These are phyloP conservation scores for Sceloporus undulatus DNA, from an alignment of 2,113 vertebrate species.

Conservation along the genomic window DNA sequence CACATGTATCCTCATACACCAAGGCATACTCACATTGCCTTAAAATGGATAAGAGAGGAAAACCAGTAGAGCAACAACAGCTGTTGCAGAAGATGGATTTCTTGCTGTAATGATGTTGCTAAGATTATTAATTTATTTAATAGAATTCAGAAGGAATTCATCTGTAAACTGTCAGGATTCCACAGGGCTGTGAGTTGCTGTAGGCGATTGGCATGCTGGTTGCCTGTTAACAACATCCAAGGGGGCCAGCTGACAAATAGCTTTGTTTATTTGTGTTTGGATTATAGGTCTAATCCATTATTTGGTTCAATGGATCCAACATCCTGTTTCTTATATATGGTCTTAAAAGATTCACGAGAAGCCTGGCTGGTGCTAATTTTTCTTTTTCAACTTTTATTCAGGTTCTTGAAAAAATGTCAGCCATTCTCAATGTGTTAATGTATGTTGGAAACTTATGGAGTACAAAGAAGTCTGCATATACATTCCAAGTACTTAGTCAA, in stretches of 20 bases:
- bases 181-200: slow-evolving; percentile 64
- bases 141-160: slow-evolving; percentile 75
- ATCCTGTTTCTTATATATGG: slow-evolving; percentile 43
- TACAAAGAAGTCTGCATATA: not conserved
- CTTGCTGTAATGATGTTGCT: slow-evolving; percentile 73
- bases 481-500: not conserved
- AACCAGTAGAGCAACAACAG: slow-evolving; percentile 61
- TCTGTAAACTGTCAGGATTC: slow-evolving; percentile 75
- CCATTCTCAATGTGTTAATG: slow-evolving; percentile 5
- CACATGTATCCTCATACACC: slow-evolving; percentile 32
- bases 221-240: slow-evolving; percentile 69
- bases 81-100: slow-evolving; percentile 74
- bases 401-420: not conserved
- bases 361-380: slow-evolving; percentile 45
- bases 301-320: slow-evolving; percentile 67
- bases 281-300: slow-evolving; percentile 63
- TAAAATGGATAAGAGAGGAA: slow-evolving; percentile 42
- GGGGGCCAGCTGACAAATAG: slow-evolving; percentile 73
- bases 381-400: slow-evolving; percentile 22
- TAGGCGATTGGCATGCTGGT: slow-evolving; percentile 66
- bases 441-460: not conserved
- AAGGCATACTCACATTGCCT: not conserved
- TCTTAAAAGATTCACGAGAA: slow-evolving; percentile 64
- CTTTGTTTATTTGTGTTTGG: slow-evolving; percentile 74
- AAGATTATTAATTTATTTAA: slow-evolving; percentile 79